These are phyloP conservation scores for Xylota segnis DNA, from an alignment of 2,888 invertebrate genomes.

Conservation along the genomic window DNA sequence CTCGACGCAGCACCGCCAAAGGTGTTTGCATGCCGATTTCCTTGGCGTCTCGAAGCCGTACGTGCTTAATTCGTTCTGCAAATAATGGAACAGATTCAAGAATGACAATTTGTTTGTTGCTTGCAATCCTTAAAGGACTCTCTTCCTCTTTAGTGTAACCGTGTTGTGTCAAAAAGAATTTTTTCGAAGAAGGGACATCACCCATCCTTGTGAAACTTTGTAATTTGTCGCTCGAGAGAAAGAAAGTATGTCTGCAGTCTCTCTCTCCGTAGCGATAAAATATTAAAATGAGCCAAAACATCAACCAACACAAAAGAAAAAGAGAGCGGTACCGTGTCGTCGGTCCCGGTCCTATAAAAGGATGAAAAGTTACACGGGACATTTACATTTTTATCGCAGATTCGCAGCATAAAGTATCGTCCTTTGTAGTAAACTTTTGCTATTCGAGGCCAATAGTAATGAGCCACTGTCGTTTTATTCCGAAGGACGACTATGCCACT, in stretches of 20 bases:
- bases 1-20: constrained; percentile 98
- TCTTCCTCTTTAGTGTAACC: neutral
- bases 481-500: constrained; percentile 97
- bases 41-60: constrained; percentile 98
- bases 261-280: constrained; percentile 37
- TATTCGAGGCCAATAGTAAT: constrained; percentile 99
- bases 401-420: constrained; percentile 97
- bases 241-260: neutral
- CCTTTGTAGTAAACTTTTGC: constrained; percentile 98
- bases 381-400: constrained; percentile 97
- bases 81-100: constrained; percentile 68
- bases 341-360: constrained; percentile 22
- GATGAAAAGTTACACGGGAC: constrained; percentile 75
- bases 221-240: constrained; percentile 52
- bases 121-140: constrained; percentile 43
- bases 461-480: constrained; percentile 98
- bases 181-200: neutral
- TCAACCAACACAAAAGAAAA: constrained; percentile 23
- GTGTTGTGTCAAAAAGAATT: constrained; percentile 18
- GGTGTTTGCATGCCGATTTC: constrained; percentile 95
- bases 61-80: constrained; percentile 96
- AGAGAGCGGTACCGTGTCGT: neutral
- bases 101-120: constrained; percentile 40
- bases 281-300: constrained; percentile 66
- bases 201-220: constrained; percentile 36